Evolutionary conservation across 2,797 vertebrate genomes (phyloP), one percentile per base, ranked within the genome.

Genomic region (Gadopsis marmoratus): DNA sequence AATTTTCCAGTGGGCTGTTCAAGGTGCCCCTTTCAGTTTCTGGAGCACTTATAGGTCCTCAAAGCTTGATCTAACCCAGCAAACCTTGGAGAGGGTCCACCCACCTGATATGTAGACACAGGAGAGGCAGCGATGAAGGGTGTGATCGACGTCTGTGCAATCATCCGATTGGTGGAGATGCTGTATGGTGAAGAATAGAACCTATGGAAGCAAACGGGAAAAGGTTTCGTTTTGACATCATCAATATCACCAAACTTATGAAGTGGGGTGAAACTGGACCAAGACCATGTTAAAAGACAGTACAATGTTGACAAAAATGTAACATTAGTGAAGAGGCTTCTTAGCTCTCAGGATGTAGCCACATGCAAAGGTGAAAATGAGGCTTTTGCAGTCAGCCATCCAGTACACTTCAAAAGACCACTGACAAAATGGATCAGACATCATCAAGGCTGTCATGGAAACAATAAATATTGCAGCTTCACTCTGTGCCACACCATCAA

Each of bases 141-240:
- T 55, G 98, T 97, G 96, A 99, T 97, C 86, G 98, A 98, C 92
- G 98, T 98, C 96, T 99, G 98, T 93, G 98, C 97, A 90, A 99
- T 99, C 98, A 99, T 99, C 94, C 98, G 97, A 94, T 99, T 99
- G 94, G 98, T 97, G 94, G 98, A 98, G 95, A 99, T 98, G 95
- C 97, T 99, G 95, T 99, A 99, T 67, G 98, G 98, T 78, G 98
- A 97, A 82, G 98, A 97, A 96, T 99, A 99, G 96, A 99, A 99
- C 96, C 98, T 99, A 37, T 5, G 56, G 93, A 83, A 85, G 93
- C 93, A 93, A 62, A 88, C 12, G 74, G 83, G n/a, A 70, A 54
- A 13, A 72, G 17, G 45, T 47, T 76, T 13, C 2, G 68, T 43
- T 73, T 67, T 70, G 2, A 76, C 13, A 65, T 51, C 9, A 51